phyloP scores from a whole-genome alignment of 2,113 vertebrate genomes.

The Macquaria australasica region DNA sequence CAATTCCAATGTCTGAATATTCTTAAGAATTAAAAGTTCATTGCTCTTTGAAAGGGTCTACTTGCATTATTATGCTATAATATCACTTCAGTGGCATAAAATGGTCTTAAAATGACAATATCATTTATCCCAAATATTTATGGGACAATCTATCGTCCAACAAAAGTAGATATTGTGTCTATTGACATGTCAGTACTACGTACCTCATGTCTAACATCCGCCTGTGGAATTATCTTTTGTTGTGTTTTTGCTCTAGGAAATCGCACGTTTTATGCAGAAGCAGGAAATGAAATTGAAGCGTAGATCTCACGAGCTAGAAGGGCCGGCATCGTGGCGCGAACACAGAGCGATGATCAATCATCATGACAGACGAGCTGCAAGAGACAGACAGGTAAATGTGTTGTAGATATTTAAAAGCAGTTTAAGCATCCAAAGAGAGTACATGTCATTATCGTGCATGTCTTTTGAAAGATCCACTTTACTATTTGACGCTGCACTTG shows the following conservation, averaged over 20 bases:
- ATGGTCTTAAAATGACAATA: too few relatives aligned
- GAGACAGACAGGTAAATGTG: conserved; percentile 74
- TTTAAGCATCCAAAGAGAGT: not conserved
- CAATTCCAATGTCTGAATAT: too few relatives aligned
- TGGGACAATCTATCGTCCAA: too few relatives aligned
- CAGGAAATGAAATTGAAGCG: conserved; percentile 84
- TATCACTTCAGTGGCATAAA: too few relatives aligned
- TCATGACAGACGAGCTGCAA: conserved; percentile 64
- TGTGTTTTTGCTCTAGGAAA: conserved; percentile 78
- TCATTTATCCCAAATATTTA: too few relatives aligned
- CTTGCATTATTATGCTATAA: too few relatives aligned
- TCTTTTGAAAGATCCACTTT: not conserved
- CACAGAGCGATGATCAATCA: conserved; percentile 65
- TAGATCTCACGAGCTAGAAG: conserved; percentile 75
- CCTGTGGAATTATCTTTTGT: not conserved
- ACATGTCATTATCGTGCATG: not conserved
- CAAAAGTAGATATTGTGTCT: too few relatives aligned
- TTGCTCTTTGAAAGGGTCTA: too few relatives aligned
- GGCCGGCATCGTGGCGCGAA: conserved; percentile 61
- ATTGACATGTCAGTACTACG: too few relatives aligned
- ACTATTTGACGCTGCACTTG: not conserved
- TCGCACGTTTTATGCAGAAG: conserved; percentile 87
- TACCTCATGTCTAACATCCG: not conserved
- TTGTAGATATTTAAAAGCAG: not conserved
- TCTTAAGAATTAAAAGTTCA: too few relatives aligned